Percentiles rank a stretch among this genome's conserved stretches.
Conservation (phyloP, 1,140 invertebrate species). For the Pseudomyrmex gracilis region DNA sequence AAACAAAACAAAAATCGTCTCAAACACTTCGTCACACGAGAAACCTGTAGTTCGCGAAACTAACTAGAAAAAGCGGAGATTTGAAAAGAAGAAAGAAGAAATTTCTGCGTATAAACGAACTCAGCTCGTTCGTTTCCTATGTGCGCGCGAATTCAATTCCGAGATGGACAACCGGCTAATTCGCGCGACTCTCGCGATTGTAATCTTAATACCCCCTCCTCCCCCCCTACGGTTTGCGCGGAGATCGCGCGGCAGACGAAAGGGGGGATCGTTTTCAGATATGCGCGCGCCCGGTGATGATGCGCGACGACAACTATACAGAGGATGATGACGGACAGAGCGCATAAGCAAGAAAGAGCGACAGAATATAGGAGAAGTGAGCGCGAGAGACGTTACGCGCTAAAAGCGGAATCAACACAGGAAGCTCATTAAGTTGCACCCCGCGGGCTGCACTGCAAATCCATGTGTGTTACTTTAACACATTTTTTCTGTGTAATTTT, state of each 20-base stretch:
- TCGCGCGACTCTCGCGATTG: conserved; percentile 27
- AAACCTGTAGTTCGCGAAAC: neutral
- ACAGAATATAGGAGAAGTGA: conserved; percentile 12
- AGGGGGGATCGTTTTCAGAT: conserved; percentile 38
- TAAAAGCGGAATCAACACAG: conserved; percentile 77
- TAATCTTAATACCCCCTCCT: conserved; percentile 47
- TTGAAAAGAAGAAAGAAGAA: neutral
- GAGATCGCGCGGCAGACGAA: too few relatives aligned
- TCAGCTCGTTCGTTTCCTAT: neutral
- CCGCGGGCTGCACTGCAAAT: too few relatives aligned
- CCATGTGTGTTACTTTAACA: too few relatives aligned
- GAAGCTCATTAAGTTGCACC: conserved; percentile 79
- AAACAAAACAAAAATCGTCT: too few relatives aligned
- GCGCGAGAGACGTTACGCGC: conserved; percentile 67
- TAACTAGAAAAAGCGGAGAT: too few relatives aligned
- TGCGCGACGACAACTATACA: neutral
- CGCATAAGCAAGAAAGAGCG: conserved; percentile 9
- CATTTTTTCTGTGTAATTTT: too few relatives aligned
- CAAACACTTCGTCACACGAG: neutral
- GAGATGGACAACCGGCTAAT: conserved; percentile 36
- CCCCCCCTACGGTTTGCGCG: neutral
- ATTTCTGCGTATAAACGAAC: neutral
- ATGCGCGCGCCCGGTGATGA: conserved; percentile 14
- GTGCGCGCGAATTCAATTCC: conserved; percentile 26
- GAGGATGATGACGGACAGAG: conserved; percentile 23